Evolutionary conservation across 2,888 invertebrate species (phyloP).

Genomic region (Congeria kusceri): DNA sequence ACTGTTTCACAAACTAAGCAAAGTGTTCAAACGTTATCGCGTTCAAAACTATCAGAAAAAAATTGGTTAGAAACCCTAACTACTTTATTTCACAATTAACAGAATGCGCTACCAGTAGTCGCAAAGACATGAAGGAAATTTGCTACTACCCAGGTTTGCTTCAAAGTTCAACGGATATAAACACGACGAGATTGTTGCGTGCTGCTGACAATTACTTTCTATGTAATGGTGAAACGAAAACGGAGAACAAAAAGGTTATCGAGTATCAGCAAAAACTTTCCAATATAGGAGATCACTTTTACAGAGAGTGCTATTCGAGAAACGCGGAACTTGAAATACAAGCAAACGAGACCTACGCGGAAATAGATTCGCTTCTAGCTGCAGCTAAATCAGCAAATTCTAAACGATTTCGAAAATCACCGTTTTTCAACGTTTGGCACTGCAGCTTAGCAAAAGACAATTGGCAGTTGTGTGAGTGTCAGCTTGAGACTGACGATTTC

Average conservation of each 20-base stretch:
- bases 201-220: constrained; percentile 26
- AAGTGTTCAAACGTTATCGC: constrained; percentile 7
- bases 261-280: constrained; percentile 21
- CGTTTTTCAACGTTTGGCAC: constrained; percentile 30
- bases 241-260: constrained; percentile 31
- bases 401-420: constrained; percentile 18
- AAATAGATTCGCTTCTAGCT: constrained; percentile 14
- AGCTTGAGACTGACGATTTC: constrained; percentile 25
- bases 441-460: constrained; percentile 13
- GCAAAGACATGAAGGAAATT: constrained; percentile 17
- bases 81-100: constrained; percentile 17
- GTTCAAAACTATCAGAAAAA: constrained; percentile 8
- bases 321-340: constrained; percentile 4
- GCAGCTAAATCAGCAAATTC: constrained; percentile 15
- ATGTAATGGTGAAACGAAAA: constrained; percentile 15
- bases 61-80: constrained; percentile 2
- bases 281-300: constrained; percentile 27
- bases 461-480: constrained; percentile 20
- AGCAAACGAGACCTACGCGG: constrained; percentile 4
- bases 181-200: constrained; percentile 9
- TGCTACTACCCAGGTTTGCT: constrained; percentile 15
- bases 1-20: constrained; percentile 5
- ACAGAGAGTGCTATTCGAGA: constrained; percentile 17
- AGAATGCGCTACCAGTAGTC: not conserved
- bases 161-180: constrained; percentile 8